These are phyloP conservation scores for Zaprionus lineosus DNA, from an alignment of 2,888 invertebrate genomes.

Conservation along the genomic window DNA sequence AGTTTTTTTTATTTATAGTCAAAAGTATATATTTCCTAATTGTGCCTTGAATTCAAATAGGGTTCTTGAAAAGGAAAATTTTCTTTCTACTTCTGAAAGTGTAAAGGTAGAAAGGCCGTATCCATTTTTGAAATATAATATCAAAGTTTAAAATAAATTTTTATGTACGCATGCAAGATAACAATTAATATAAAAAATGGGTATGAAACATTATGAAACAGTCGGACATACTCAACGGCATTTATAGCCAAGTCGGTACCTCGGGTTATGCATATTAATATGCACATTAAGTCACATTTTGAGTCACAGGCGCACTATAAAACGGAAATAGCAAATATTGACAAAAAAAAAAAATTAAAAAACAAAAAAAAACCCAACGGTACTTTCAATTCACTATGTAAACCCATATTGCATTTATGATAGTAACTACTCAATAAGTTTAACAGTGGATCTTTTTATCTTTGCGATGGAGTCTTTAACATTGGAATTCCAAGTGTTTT, in stretches of 20 bases:
- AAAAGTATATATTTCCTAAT: too few relatives aligned
- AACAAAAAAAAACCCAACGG: constrained; percentile 28
- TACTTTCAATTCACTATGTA: constrained; percentile 28
- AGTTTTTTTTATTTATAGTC: too few relatives aligned
- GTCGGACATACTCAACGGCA: constrained; percentile 35
- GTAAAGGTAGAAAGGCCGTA: too few relatives aligned
- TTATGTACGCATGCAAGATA: constrained; percentile 35
- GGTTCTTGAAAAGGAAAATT: too few relatives aligned
- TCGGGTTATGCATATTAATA: constrained; percentile 56
- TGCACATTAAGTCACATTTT: constrained; percentile 33
- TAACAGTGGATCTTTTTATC: constrained; percentile 25
- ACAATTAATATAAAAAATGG: constrained; percentile 36
- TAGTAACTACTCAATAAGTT: too few relatives aligned
- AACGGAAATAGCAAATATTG: constrained; percentile 61
- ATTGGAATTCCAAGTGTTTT: constrained; percentile 54
- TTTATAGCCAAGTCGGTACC: constrained; percentile 41
- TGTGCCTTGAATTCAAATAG: too few relatives aligned
- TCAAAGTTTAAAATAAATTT: constrained; percentile 64
- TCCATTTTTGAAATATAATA: too few relatives aligned
- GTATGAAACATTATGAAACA: constrained; percentile 58
- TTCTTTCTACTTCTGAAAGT: too few relatives aligned
- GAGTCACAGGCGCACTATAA: constrained; percentile 12
- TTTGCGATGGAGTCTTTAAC: constrained; percentile 34
- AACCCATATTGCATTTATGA: too few relatives aligned
- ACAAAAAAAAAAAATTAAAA: background rate